phyloP scores from a whole-genome alignment of 2,888 invertebrate species.

The Euzophera pinguis region DNA sequence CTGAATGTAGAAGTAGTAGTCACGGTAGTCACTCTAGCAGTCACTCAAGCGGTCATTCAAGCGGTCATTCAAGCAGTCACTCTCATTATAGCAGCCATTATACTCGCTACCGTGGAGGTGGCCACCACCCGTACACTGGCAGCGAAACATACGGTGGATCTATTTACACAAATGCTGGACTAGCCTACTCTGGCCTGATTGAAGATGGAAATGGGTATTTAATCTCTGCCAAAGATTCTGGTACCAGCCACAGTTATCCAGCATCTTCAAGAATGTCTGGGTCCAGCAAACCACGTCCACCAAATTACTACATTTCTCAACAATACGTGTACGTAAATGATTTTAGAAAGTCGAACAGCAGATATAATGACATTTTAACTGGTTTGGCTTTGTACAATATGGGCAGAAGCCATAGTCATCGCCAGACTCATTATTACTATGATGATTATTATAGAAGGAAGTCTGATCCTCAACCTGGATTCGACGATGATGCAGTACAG shows the following conservation, averaged over 20 bases:
- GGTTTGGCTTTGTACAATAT: slow-evolving; percentile 65
- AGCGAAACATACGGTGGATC: no score
- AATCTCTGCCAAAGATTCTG: no score
- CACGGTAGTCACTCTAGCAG: background rate
- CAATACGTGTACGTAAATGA: slow-evolving; percentile 60
- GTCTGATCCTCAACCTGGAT: slow-evolving; percentile 31
- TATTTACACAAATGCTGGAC: no score
- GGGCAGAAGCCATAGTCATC: slow-evolving; percentile 56
- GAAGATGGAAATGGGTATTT: no score
- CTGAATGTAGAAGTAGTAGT: background rate
- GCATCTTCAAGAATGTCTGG: background rate
- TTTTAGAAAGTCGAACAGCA: slow-evolving; percentile 61
- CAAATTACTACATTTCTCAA: slow-evolving; percentile 50
- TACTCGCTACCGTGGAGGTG: background rate
- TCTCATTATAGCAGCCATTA: background rate
- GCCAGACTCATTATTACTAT: slow-evolving; percentile 57
- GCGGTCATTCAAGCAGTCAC: no score
- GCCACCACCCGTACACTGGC: no score
- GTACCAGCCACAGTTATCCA: background rate
- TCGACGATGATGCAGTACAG: slow-evolving; percentile 39
- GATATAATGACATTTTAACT: slow-evolving; percentile 59
- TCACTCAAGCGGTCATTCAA: background rate
- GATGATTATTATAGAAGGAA: slow-evolving; percentile 62
- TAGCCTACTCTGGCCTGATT: background rate
- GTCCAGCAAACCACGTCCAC: slow-evolving; percentile 10